Conservation (phyloP, 2,113 vertebrate species). For the Bos indicus region DNA sequence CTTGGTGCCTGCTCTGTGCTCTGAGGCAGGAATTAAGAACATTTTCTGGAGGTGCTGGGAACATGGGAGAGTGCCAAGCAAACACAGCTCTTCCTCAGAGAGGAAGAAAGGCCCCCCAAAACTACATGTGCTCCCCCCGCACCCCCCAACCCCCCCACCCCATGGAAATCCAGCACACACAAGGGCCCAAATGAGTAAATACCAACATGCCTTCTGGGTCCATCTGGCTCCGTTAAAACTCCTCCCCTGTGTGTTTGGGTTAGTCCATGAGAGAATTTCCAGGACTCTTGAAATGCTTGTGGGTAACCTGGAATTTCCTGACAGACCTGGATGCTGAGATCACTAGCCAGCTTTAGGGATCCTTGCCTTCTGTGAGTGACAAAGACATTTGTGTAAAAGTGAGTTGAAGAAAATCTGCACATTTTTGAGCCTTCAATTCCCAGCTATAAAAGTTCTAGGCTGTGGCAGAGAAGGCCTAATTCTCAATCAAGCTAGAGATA, state of each 20-base stretch:
- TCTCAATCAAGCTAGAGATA: not conserved
- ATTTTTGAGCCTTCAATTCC: not conserved
- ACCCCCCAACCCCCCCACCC: accelerated
- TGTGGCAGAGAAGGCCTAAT: not conserved
- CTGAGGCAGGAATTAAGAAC: not conserved
- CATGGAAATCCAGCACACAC: not conserved
- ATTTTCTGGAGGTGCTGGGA: conserved; percentile 21
- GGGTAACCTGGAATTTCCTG: conserved; percentile 72
- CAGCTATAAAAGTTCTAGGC: not conserved
- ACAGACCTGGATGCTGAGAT: conserved; percentile 43
- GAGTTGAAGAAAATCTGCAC: not conserved
- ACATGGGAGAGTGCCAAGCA: not conserved
- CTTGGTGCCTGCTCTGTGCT: not conserved
- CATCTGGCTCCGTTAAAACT: conserved; percentile 31
- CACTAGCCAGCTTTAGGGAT: conserved; percentile 24
- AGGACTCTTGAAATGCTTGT: conserved; percentile 69
- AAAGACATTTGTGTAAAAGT: conserved; percentile 18
- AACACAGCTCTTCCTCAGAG: not conserved
- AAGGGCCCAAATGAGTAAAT: not conserved
- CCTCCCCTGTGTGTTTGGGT: conserved; percentile 43
- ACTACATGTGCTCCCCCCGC: not conserved
- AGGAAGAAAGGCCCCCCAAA: not conserved
- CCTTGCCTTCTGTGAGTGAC: not conserved
- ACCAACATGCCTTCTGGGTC: not conserved
- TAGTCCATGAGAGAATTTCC: conserved; percentile 62